Evolutionary conservation across 2,888 invertebrate species (phyloP).

Genomic region (Archips crataeganus): DNA sequence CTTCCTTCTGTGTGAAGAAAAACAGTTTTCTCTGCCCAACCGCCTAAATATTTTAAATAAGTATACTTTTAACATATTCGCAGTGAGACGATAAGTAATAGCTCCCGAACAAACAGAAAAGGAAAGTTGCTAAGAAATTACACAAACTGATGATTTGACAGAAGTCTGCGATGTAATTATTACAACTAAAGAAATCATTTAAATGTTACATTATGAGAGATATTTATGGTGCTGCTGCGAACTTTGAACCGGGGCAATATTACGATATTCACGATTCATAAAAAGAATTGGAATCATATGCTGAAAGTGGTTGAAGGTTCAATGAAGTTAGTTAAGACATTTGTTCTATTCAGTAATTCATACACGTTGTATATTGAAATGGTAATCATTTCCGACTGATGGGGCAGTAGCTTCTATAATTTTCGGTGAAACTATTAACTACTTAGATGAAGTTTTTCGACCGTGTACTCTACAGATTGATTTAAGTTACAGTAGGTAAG

Average conservation of each 20-base stretch:
- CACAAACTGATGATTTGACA: constrained; percentile 26
- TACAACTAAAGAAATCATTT: constrained; percentile 25
- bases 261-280: not conserved
- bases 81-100: constrained; percentile 30
- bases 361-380: no score
- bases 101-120: constrained; percentile 29
- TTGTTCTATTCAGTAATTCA: no score
- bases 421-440: no score
- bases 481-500: no score
- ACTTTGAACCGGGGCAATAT: constrained; percentile 22
- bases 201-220: constrained; percentile 3
- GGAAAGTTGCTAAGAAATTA: constrained; percentile 27
- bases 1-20: not conserved
- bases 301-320: not conserved
- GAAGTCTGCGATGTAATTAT: constrained; percentile 28
- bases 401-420: no score
- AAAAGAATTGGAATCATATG: not conserved
- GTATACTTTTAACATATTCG: constrained; percentile 23
- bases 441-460: no score
- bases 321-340: not conserved
- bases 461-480: no score
- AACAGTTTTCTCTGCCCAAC: constrained; percentile 20
- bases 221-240: constrained; percentile 1
- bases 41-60: constrained; percentile 17
- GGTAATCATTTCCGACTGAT: no score